Base-by-base conservation (phyloP, 2,113 vertebrate species). In the Leucosticte australis region DNA sequence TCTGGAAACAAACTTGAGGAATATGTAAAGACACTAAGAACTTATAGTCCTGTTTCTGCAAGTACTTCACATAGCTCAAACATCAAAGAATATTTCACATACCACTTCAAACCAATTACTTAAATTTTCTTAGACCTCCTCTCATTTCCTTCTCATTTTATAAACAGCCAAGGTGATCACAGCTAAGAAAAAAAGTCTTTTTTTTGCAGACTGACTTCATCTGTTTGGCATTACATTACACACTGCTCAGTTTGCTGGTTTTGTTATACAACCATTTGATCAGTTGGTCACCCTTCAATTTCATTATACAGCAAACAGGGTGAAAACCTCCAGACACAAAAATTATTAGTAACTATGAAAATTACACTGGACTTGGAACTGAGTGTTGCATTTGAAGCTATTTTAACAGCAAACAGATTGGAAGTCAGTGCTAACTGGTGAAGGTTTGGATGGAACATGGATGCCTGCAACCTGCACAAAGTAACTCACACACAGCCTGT, bases 1-100 rank as follows among this genome's bases (percentile, higher is more conserved):
- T 62, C 28, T 70, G 37, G 67, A 85, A 88, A 91, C 28, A 73
- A 90, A 90, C 50, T 22, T 33, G 57, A 93, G 19, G 20, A 87
- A 15, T n/a, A 63, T 39, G 19, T 53, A 83, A 75, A 62, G 50
- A 93, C 55, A 52, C 21, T 15, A 76, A 67, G 33, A 69, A 57
- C 7, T 83, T 68, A 37, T 0, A 4, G 42, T 50, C 20, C 16
- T 3, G 1, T 33, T 90, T 80, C 41, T 55, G 1, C n/a, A 82
- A 75, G 19, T 22, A 85, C 30, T 73, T 83, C 16, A 76, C 26
- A 57, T 33, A 90, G 26, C n/a, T 82, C 47, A 75, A 87, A 76
- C 17, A 91, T 31, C 11, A 65, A 85, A 64, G 16, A 55, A 35
- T 47, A 67, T 52, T 85, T 93, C 62, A 68, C n/a, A n/a, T 23